Conservation (phyloP, 1,140 invertebrate species). For the Drosophila insularis region DNA sequence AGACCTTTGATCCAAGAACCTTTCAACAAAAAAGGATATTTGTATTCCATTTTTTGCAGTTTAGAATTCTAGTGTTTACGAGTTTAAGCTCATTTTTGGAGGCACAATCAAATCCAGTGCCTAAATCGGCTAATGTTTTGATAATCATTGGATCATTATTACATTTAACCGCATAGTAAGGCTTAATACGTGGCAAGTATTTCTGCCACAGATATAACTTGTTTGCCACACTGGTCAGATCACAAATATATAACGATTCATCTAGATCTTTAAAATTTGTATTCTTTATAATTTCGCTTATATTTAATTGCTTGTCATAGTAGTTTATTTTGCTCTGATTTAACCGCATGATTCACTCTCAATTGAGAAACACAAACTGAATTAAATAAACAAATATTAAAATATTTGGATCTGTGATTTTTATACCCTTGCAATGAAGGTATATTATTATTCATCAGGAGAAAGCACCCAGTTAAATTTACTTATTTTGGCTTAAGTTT, state of each 20-base stretch:
- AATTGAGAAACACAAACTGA: not conserved
- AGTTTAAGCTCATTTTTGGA: slow-evolving; percentile 94
- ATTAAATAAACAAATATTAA: not conserved
- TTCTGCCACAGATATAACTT: slow-evolving; percentile 93
- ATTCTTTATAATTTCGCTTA: slow-evolving; percentile 56
- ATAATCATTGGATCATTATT: slow-evolving; percentile 94
- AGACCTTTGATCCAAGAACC: slow-evolving; percentile 90
- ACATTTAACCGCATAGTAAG: slow-evolving; percentile 99
- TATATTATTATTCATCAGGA: no score
- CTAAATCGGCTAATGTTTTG: slow-evolving; percentile 92
- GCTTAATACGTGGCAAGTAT: slow-evolving; percentile 93
- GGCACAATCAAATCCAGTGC: slow-evolving; percentile 97
- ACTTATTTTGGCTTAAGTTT: no score
- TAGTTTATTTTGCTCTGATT: slow-evolving; percentile 40
- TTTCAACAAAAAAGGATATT: no score
- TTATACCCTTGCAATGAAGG: no score
- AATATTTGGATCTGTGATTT: no score
- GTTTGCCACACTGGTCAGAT: slow-evolving; percentile 93
- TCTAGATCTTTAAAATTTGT: slow-evolving; percentile 83
- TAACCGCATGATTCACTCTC: not conserved
- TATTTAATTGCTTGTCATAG: slow-evolving; percentile 60
- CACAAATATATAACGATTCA: slow-evolving; percentile 96
- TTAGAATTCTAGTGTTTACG: slow-evolving; percentile 13
- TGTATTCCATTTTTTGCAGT: no score
- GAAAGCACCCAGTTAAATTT: no score